phyloP scores from a whole-genome alignment of 2,113 vertebrate genomes.

The Ciconia stormi region DNA sequence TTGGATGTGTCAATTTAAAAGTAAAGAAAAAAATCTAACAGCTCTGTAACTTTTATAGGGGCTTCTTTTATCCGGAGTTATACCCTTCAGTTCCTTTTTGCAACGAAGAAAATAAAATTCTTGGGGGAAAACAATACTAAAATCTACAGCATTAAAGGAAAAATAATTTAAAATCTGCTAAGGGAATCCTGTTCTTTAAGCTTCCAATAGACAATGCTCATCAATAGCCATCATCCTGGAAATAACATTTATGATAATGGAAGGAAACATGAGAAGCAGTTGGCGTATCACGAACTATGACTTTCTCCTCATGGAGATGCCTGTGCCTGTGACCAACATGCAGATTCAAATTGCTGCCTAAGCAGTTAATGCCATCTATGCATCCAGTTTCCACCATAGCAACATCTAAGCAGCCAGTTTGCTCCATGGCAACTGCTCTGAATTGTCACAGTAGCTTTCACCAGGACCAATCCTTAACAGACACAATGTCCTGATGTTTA shows the following conservation, averaged over 20 bases:
- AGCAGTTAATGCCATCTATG: neutral
- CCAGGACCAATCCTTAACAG: neutral
- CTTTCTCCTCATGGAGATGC: neutral
- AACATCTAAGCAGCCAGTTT: neutral
- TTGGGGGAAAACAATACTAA: neutral
- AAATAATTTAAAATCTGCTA: neutral
- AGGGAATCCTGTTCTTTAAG: neutral
- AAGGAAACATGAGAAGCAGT: neutral
- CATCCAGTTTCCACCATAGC: neutral
- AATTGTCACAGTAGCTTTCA: neutral
- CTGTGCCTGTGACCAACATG: accelerated
- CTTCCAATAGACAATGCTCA: neutral
- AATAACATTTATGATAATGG: neutral
- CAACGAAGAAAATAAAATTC: neutral
- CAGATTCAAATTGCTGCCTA: neutral
- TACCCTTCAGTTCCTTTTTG: neutral
- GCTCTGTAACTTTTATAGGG: neutral
- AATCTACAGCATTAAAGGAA: neutral
- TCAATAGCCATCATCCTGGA: neutral
- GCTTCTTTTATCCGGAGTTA: neutral
- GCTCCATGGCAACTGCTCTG: neutral
- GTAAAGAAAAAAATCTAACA: neutral
- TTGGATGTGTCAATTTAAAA: neutral
- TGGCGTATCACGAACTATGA: neutral
- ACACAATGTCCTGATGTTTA: neutral